A percentile compares a stretch with the other conserved stretches of the same genome.
phyloP scores from a whole-genome alignment of 2,888 invertebrate species.

The Choristoneura rosaceana region DNA sequence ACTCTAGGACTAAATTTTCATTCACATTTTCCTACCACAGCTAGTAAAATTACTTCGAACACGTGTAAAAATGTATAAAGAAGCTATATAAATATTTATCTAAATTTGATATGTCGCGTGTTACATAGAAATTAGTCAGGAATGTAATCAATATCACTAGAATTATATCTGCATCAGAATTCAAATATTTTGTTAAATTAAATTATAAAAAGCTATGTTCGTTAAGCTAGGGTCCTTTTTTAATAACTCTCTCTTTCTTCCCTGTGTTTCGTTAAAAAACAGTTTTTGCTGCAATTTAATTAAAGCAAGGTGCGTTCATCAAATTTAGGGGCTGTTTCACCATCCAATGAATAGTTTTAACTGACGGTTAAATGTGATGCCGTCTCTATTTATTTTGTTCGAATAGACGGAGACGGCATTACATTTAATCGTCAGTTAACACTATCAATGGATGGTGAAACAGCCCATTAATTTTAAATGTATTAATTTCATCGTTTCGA shows the following conservation, averaged over 20 bases:
- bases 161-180: too few relatives aligned
- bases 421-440: too few relatives aligned
- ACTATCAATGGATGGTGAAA: neutral
- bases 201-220: too few relatives aligned
- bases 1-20: neutral
- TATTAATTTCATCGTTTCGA: neutral
- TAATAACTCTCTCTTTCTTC: neutral
- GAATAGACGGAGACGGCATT: too few relatives aligned
- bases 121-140: neutral
- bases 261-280: neutral
- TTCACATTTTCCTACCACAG: neutral
- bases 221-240: too few relatives aligned
- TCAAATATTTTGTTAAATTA: neutral
- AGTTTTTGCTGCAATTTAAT: neutral
- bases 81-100: neutral
- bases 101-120: conserved; percentile 1
- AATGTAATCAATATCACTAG: neutral
- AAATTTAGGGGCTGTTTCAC: too few relatives aligned
- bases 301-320: neutral
- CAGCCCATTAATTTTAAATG: too few relatives aligned
- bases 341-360: too few relatives aligned
- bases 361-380: too few relatives aligned
- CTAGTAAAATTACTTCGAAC: neutral
- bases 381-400: too few relatives aligned
- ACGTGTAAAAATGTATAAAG: neutral